phyloP scores from a whole-genome alignment of 2,797 vertebrate genomes.

The Avahi laniger region DNA sequence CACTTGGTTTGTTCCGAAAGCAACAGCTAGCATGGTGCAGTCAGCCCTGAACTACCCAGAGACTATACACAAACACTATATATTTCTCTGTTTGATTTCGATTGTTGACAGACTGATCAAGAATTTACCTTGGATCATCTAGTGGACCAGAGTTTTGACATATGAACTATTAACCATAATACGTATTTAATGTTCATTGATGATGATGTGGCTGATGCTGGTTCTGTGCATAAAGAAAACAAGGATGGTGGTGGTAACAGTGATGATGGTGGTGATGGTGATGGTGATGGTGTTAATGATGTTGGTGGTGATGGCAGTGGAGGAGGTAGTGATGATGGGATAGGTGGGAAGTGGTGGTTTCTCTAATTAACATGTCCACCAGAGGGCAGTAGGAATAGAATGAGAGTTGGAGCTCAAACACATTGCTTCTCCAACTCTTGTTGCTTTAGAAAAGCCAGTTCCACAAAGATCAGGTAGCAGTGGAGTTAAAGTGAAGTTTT shows the following conservation, averaged over 20 bases:
- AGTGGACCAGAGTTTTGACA: neutral
- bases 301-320: neutral
- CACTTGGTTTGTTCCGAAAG: conserved; percentile 23
- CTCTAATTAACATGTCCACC: neutral
- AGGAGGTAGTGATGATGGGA: neutral
- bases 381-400: conserved; percentile 25
- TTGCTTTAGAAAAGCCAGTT: neutral
- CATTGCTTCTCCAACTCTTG: neutral
- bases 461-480: neutral
- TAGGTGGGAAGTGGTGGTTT: neutral
- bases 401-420: neutral
- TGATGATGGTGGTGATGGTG: too few relatives aligned
- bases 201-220: neutral
- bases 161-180: neutral
- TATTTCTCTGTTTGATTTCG: neutral
- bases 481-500: conserved; percentile 32
- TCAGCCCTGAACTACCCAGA: neutral
- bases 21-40: neutral
- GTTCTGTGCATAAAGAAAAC: neutral
- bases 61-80: neutral
- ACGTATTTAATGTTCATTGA: neutral
- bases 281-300: neutral
- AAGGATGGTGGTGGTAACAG: neutral
- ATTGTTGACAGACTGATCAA: neutral
- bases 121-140: conserved; percentile 23